Percentiles rank a stretch among this genome's conserved stretches.
Conservation (phyloP, 1,140 invertebrate genomes). For the Camponotus vicinus region DNA sequence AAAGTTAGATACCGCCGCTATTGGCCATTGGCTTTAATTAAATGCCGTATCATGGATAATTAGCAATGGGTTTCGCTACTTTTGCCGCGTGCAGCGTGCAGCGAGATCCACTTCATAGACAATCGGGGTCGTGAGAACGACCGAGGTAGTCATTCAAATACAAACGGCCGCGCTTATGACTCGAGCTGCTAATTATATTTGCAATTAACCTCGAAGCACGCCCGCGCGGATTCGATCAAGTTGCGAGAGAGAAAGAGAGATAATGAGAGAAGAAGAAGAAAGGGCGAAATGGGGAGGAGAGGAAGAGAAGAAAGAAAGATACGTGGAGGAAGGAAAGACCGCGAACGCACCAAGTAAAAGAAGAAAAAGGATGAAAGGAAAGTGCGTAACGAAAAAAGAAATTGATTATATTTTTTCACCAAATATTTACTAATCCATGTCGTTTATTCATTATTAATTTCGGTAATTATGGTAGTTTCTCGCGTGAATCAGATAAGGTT, state of each 20-base stretch:
- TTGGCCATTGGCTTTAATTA: conserved; percentile 76
- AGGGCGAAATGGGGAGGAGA: background rate
- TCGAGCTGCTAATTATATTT: conserved; percentile 82
- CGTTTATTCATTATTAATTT: conserved; percentile 2
- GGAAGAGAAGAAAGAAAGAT: background rate
- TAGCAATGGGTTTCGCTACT: conserved; percentile 81
- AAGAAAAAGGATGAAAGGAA: background rate
- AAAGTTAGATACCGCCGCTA: conserved; percentile 56
- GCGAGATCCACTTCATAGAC: conserved; percentile 79
- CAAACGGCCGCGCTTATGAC: conserved; percentile 78
- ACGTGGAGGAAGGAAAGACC: conserved; percentile 16
- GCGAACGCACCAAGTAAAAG: background rate
- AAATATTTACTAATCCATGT: conserved; percentile 12
- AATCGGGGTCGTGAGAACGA: conserved; percentile 81
- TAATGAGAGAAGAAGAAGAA: background rate
- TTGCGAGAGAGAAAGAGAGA: conserved; percentile 16
- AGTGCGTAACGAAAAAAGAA: background rate
- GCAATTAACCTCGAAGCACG: conserved; percentile 76
- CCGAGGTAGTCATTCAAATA: conserved; percentile 78
- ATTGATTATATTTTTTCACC: conserved; percentile 19
- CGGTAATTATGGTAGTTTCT: background rate
- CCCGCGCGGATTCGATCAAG: conserved; percentile 22
- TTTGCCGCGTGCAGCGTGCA: conserved; percentile 69
- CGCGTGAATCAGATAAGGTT: conserved; percentile 12
- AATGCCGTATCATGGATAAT: conserved; percentile 80